Evolutionary conservation across 2,113 vertebrate species (phyloP).

Genomic region (Excalfactoria chinensis): DNA sequence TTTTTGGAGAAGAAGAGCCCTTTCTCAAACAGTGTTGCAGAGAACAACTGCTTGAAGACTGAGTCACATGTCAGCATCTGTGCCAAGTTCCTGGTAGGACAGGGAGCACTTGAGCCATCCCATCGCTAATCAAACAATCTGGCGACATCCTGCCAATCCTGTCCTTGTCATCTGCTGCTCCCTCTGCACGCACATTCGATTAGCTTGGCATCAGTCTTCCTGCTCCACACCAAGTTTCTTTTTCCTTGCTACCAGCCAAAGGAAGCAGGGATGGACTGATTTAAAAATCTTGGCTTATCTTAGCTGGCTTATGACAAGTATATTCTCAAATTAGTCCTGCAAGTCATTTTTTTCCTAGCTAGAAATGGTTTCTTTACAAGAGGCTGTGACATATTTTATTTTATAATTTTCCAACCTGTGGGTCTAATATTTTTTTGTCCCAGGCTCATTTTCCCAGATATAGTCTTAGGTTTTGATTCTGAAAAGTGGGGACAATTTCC

Average conservation of each 20-base stretch:
- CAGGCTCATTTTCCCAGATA: not conserved
- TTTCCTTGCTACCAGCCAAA: not conserved
- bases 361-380: not conserved
- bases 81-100: not conserved
- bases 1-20: slow-evolving; percentile 5
- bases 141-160: slow-evolving; percentile 2
- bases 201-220: not conserved
- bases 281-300: slow-evolving; percentile 33
- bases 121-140: slow-evolving; percentile 51
- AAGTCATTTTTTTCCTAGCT: slow-evolving; percentile 51
- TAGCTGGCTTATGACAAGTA: not conserved
- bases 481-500: not conserved
- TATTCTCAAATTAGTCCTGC: slow-evolving; percentile 3
- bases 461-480: not conserved
- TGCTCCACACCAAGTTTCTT: slow-evolving; percentile 4
- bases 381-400: not conserved
- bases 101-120: slow-evolving; percentile 30
- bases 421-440: not conserved
- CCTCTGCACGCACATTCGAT: not conserved
- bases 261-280: not conserved
- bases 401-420: not conserved
- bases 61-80: slow-evolving; percentile 3
- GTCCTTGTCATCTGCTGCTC: slow-evolving; percentile 40
- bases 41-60: not conserved
- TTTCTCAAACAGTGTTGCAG: slow-evolving; percentile 14